A percentile compares a stretch with the other conserved stretches of the same genome.
These are phyloP conservation scores for Eulemur coronatus DNA, from an alignment of 2,797 vertebrate species.

Conservation along the genomic window DNA sequence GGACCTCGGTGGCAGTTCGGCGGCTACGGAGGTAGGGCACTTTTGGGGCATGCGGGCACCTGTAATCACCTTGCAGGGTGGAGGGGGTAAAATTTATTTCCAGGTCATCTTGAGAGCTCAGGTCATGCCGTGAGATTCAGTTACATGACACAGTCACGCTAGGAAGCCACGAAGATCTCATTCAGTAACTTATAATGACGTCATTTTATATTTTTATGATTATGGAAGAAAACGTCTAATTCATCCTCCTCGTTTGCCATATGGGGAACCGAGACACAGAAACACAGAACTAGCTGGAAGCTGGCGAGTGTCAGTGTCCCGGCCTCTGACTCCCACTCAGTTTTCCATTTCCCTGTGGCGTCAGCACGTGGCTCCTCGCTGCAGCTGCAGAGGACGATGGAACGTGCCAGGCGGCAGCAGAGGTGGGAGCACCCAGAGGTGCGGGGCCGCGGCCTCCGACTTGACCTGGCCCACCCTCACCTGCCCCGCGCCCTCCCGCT, in stretches of 20 bases:
- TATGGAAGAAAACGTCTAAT: background rate
- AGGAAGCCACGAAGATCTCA: background rate
- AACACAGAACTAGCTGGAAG: background rate
- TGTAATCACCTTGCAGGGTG: fast-evolving
- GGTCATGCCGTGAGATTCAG: background rate
- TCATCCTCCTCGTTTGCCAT: background rate
- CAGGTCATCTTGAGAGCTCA: background rate
- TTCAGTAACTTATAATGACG: background rate
- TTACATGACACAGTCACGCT: background rate
- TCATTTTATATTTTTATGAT: background rate
- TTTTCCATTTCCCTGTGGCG: fast-evolving
- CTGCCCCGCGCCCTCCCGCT: background rate
- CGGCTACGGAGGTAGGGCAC: conserved; percentile 92
- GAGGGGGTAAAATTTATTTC: background rate
- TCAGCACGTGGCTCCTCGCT: fast-evolving
- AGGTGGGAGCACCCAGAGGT: background rate
- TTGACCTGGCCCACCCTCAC: background rate
- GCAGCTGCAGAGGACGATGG: fast-evolving
- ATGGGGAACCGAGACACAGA: background rate
- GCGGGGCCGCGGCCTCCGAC: background rate
- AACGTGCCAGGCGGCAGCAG: fast-evolving
- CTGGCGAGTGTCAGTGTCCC: background rate
- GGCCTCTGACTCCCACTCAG: background rate
- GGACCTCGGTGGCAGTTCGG: conserved; percentile 92
- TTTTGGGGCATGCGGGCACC: background rate